Percentiles rank a stretch among this genome's conserved stretches.
Evolutionary conservation across 2,888 invertebrate genomes (phyloP).

Genomic region (Eudasyphora cyanicolor): DNA sequence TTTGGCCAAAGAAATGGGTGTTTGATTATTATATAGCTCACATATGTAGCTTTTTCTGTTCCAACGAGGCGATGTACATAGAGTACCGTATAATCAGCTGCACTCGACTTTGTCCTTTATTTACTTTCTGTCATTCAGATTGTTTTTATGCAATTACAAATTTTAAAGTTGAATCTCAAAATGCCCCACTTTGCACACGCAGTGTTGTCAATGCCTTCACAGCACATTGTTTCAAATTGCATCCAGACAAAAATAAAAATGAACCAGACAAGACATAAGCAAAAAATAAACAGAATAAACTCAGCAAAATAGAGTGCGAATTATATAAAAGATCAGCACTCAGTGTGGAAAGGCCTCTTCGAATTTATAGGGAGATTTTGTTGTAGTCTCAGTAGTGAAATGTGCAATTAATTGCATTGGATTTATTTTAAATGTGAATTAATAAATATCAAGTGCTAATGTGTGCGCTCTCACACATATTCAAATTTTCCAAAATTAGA

Average conservation of each 20-base stretch:
- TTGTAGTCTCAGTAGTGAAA: neutral
- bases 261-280: conserved; percentile 42
- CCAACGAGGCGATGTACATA: no score
- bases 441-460: neutral
- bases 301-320: conserved; percentile 58
- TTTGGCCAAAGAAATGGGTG: no score
- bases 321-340: conserved; percentile 55
- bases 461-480: neutral
- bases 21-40: no score
- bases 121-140: no score
- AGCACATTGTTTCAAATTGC: neutral
- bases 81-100: no score
- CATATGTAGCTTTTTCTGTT: no score
- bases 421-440: conserved; percentile 8
- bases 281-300: conserved; percentile 51
- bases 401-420: neutral
- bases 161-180: neutral
- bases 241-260: conserved; percentile 49
- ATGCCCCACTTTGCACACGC: neutral
- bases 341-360: no score
- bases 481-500: neutral
- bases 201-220: neutral
- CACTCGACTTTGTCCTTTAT: no score
- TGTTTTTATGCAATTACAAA: no score
- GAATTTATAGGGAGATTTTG: neutral